Percentiles rank a stretch among this genome's conserved stretches.
Conservation (phyloP, 1,140 invertebrate species). For the Cataglyphis hispanica region DNA sequence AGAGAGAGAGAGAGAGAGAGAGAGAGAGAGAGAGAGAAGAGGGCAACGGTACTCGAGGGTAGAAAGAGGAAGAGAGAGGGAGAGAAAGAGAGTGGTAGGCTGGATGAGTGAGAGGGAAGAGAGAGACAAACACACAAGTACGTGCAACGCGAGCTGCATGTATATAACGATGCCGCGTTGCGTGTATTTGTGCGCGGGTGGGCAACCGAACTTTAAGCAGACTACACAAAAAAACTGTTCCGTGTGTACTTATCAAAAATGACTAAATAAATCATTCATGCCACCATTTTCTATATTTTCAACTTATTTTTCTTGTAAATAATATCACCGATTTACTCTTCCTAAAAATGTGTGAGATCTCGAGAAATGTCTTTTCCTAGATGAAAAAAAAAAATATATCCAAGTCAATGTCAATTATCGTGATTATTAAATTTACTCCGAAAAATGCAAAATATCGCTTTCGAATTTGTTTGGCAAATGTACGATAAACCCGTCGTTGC, state of each 20-base stretch:
- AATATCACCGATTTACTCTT: too few species aligned
- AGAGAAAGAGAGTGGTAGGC: constrained; percentile 43
- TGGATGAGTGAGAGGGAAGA: constrained; percentile 52
- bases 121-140: constrained; percentile 75
- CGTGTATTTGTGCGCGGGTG: constrained; percentile 79
- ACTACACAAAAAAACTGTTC: constrained; percentile 68
- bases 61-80: constrained; percentile 30
- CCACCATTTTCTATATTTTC: too few species aligned
- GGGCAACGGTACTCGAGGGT: constrained; percentile 51
- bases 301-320: too few species aligned
- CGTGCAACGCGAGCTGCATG: constrained; percentile 78
- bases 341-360: too few species aligned
- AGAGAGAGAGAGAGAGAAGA: constrained; percentile 63
- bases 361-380: too few species aligned
- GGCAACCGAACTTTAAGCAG: constrained; percentile 72
- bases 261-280: too few species aligned
- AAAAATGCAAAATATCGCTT: too few species aligned
- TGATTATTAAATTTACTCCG: too few species aligned
- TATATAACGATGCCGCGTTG: constrained; percentile 62
- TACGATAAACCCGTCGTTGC: too few species aligned
- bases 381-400: too few species aligned
- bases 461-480: too few species aligned
- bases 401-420: too few species aligned
- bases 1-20: constrained; percentile 26
- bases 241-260: neutral